Base-by-base conservation (phyloP, 1,140 invertebrate genomes). In the Eufriesea mexicana region DNA sequence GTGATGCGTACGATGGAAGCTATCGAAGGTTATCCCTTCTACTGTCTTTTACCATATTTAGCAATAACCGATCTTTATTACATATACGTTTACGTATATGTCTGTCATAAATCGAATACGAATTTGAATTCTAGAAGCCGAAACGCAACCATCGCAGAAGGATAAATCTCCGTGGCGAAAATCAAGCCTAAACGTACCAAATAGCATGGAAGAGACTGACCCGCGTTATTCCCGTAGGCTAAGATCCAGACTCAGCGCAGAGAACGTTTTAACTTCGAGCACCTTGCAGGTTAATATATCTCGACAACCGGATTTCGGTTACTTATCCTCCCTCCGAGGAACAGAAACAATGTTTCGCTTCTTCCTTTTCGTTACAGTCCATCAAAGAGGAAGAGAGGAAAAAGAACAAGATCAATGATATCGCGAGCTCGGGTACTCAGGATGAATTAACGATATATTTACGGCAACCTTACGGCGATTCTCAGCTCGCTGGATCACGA, bases 1-100 rank as follows among this genome's bases (percentile, higher is more conserved):
- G 96, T 98, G 55, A 97, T 98, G 86, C 95, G 96, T 72, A 96
- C 97, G 45, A 97, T 98, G 95, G 97, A 98, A 94, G 96, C 97
- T 51, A 97, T 98, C 78, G 97, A 98, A 95, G 97, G 97, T 97
- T 42, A 23, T 9, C 20, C 8, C 1, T 42, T 66, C 5, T 45
- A 20, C 0, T 5, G 9, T 7, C 28, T 18, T 51, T 14, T 20
- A n/a, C n/a, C n/a, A n/a, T n/a, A n/a, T n/a, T n/a, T n/a, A n/a
- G n/a, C n/a, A n/a, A n/a, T n/a, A n/a, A n/a, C n/a, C n/a, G n/a
- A n/a, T n/a, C n/a, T n/a, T n/a, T n/a, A n/a, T n/a, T n/a, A n/a
- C n/a, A n/a, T n/a, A n/a, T n/a, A n/a, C n/a, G n/a, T n/a, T n/a
- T 35, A 35, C 35, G 35, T 4, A 35, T 4, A 4, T 35, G 35